Percentiles rank a stretch among this genome's conserved stretches.
phyloP scores from a whole-genome alignment of 2,113 vertebrate species.

The Notothenia coriiceps region DNA sequence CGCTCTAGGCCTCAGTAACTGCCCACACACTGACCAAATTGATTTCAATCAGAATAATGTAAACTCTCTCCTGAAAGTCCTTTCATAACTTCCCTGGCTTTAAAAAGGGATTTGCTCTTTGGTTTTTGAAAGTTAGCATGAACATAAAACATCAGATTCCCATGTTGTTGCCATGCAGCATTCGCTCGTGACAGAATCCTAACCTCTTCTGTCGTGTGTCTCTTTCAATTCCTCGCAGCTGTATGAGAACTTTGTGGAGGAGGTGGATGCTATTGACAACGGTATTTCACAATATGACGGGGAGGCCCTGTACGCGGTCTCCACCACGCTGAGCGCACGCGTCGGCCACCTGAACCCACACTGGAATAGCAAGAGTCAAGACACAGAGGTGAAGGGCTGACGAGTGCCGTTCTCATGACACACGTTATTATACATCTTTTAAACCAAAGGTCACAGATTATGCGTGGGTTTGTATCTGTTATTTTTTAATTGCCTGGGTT shows the following conservation, averaged over 20 bases:
- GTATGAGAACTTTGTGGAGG: constrained; percentile 96
- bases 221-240: constrained; percentile 80
- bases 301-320: constrained; percentile 88
- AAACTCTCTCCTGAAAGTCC: not conserved
- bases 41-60: constrained; percentile 32
- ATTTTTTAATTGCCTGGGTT: constrained; percentile 6
- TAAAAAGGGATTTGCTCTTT: not conserved
- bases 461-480: not conserved
- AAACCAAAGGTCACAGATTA: not conserved
- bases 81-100: not conserved
- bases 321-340: constrained; percentile 89
- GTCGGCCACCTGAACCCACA: constrained; percentile 91
- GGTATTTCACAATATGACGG: constrained; percentile 92
- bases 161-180: no score
- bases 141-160: not conserved
- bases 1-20: constrained; percentile 19
- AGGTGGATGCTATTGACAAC: constrained; percentile 95
- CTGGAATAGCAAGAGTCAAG: constrained; percentile 92
- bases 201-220: constrained; percentile 11
- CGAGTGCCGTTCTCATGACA: not conserved
- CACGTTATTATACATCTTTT: not conserved
- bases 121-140: not conserved
- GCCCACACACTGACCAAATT: constrained; percentile 25
- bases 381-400: constrained; percentile 80
- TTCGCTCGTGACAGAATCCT: not conserved